Conservation (phyloP, 2,113 vertebrate genomes). For the Psophia crepitans region DNA sequence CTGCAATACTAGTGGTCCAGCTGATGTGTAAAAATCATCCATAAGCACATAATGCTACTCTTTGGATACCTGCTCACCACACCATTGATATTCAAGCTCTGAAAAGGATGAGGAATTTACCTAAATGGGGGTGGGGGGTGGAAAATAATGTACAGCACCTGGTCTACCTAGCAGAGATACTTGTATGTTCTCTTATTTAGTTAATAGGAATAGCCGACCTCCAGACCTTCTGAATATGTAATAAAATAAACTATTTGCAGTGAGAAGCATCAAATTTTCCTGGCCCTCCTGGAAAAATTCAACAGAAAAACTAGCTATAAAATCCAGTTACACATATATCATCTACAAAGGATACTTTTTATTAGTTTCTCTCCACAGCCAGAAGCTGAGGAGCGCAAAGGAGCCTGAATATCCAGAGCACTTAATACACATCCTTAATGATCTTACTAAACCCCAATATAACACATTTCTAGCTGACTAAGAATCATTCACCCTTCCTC, state of each 20-base stretch:
- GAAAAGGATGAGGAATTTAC: neutral
- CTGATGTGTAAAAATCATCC: neutral
- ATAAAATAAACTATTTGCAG: neutral
- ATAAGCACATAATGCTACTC: neutral
- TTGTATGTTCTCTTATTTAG: neutral
- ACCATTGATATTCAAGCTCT: neutral
- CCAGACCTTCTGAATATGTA: neutral
- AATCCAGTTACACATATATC: neutral
- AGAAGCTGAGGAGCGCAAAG: neutral
- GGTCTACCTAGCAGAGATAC: neutral
- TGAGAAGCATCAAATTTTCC: neutral
- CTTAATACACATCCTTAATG: neutral
- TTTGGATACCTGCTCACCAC: neutral
- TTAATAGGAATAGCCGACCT: neutral
- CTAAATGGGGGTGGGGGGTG: neutral
- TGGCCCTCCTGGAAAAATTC: neutral
- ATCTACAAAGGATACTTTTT: neutral
- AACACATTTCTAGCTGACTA: neutral
- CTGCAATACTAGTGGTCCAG: neutral
- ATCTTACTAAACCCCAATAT: neutral
- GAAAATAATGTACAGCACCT: neutral
- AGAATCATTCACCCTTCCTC: neutral
- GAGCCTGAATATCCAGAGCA: neutral
- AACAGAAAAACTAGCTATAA: neutral
- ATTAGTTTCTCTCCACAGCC: neutral